Conservation (phyloP, 1,140 invertebrate species). For the honey bee (Apis mellifera) region DNA sequence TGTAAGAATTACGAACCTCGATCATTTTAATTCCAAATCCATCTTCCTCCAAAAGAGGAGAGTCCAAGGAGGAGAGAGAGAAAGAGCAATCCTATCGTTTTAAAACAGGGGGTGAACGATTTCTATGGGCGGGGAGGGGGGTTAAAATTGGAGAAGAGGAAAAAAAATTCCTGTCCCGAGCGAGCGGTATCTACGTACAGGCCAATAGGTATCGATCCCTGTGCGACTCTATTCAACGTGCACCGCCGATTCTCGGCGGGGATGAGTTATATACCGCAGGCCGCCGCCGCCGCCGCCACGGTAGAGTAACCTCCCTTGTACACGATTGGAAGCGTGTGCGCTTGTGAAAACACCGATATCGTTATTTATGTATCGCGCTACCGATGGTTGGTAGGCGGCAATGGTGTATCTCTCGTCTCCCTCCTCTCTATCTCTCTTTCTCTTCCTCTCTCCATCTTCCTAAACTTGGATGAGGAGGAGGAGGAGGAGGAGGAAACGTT, state of each 20-base stretch:
- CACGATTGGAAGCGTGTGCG: constrained; percentile 73
- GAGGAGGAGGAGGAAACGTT: too few relatives aligned
- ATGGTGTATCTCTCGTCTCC: too few relatives aligned
- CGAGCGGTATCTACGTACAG: constrained; percentile 68
- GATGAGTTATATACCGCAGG: constrained; percentile 76
- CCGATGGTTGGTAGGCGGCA: constrained; percentile 63
- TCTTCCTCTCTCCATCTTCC: too few relatives aligned
- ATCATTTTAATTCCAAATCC: too few relatives aligned
- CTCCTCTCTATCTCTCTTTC: too few relatives aligned
- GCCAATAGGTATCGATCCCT: constrained; percentile 78
- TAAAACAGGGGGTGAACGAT: constrained; percentile 36
- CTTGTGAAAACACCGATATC: constrained; percentile 79
- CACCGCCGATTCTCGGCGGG: constrained; percentile 73
- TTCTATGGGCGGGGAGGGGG: constrained; percentile 32
- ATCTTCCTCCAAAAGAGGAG: not conserved
- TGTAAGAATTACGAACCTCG: too few relatives aligned
- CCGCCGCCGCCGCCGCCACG: constrained; percentile 69
- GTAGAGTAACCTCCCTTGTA: constrained; percentile 75
- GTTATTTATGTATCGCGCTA: constrained; percentile 80
- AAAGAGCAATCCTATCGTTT: constrained; percentile 31
- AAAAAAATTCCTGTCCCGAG: constrained; percentile 50
- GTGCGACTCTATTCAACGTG: constrained; percentile 76
- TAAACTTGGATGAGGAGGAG: too few relatives aligned
- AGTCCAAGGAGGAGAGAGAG: too few relatives aligned
- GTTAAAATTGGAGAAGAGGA: constrained; percentile 46